Evolutionary conservation across 2,888 invertebrate species (phyloP).

Genomic region (Cataglyphis rosenhaueri): DNA sequence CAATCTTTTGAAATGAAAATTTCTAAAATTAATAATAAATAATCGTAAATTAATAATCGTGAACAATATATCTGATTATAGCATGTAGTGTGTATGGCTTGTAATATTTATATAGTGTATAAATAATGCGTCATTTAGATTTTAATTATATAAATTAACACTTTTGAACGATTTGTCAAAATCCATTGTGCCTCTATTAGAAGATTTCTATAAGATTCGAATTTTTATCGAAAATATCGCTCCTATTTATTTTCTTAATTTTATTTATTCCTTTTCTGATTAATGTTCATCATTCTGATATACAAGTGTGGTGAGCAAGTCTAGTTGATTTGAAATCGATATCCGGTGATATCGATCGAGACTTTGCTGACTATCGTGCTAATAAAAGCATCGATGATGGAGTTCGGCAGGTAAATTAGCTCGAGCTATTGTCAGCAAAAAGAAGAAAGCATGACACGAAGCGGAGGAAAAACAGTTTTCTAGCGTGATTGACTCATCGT

Average conservation of each 20-base stretch:
- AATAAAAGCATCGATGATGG: slow-evolving; percentile 70
- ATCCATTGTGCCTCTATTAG: neutral
- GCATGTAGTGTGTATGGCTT: neutral
- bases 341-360: slow-evolving; percentile 76
- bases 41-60: neutral
- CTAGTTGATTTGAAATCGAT: slow-evolving; percentile 82
- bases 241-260: neutral
- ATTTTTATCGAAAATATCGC: neutral
- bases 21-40: neutral
- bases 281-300: slow-evolving; percentile 44
- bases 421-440: slow-evolving; percentile 63
- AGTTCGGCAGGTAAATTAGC: slow-evolving; percentile 71
- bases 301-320: slow-evolving; percentile 68
- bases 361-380: slow-evolving; percentile 56
- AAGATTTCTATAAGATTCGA: neutral
- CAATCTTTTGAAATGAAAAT: neutral
- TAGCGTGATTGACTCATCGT: slow-evolving; percentile 72
- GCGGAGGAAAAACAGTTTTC: slow-evolving; percentile 69
- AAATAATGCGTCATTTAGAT: neutral
- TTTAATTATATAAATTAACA: neutral
- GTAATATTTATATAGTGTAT: neutral
- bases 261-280: slow-evolving; percentile 50
- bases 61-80: neutral
- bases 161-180: neutral
- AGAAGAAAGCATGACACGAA: slow-evolving; percentile 54